Percentiles rank a stretch among this genome's conserved stretches.
These are phyloP conservation scores for Tachuris rubrigastra DNA, from an alignment of 2,113 vertebrate genomes.

Conservation along the genomic window DNA sequence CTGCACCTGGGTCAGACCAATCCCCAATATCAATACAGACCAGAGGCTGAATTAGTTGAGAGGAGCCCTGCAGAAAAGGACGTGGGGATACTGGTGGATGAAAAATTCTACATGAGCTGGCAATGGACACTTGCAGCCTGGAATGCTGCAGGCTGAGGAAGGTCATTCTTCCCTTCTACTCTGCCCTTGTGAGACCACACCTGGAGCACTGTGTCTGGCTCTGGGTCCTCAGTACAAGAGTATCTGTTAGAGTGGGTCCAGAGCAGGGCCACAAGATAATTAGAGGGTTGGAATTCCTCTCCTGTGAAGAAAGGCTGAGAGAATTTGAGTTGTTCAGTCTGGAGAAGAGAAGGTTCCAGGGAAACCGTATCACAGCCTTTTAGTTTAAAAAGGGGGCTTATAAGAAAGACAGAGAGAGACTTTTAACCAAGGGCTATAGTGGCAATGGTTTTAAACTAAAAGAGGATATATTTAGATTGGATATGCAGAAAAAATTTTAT, in stretches of 20 bases:
- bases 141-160: neutral
- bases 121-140: neutral
- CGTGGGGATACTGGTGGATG: neutral
- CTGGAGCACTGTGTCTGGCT: neutral
- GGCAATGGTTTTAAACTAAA: neutral
- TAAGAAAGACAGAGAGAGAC: neutral
- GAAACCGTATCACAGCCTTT: neutral
- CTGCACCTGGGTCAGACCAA: neutral
- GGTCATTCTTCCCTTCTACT: neutral
- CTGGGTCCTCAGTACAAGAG: neutral
- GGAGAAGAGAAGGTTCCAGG: neutral
- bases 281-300: neutral
- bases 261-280: fast-evolving
- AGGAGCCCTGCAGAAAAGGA: neutral
- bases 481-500: neutral
- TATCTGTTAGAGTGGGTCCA: neutral
- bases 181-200: neutral
- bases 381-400: neutral
- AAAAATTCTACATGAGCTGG: neutral
- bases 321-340: neutral
- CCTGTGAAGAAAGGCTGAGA: neutral
- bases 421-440: neutral
- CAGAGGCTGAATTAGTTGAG: neutral
- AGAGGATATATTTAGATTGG: neutral
- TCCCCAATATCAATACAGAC: neutral